Conservation (phyloP, 2,113 vertebrate species). For the Emydura subglobosa region DNA sequence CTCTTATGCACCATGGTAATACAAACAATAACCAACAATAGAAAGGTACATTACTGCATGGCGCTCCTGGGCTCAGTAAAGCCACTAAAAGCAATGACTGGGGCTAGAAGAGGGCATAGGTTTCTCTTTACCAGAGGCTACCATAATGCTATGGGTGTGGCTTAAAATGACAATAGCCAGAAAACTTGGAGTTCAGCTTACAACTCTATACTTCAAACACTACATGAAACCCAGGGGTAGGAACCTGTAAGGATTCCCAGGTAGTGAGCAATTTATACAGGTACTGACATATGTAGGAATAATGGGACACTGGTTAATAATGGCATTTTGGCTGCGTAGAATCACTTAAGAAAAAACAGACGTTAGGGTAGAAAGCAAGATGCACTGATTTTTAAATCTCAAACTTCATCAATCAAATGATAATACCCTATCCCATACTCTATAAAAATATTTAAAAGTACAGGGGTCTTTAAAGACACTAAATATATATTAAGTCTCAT, state of each 20-base stretch:
- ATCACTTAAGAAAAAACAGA: not conserved
- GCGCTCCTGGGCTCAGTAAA: not conserved
- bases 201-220: accelerated
- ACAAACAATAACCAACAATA: not conserved
- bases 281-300: not conserved
- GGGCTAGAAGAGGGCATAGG: not conserved
- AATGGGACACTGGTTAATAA: not conserved
- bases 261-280: accelerated
- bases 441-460: not conserved
- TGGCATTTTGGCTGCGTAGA: not conserved
- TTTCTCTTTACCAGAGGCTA: not conserved
- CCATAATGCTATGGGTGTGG: accelerated
- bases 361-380: too few relatives aligned
- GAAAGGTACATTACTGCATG: not conserved
- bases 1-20: not conserved
- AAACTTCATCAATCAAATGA: not conserved
- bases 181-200: not conserved
- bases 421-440: not conserved
- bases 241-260: accelerated
- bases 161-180: accelerated
- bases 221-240: accelerated
- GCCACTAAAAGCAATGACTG: accelerated
- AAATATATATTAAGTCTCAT: not conserved
- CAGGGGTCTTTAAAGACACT: not conserved
- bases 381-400: not conserved